Evolutionary conservation across 1,140 invertebrate genomes (phyloP).

Genomic region (Leguminivora glycinivorella): DNA sequence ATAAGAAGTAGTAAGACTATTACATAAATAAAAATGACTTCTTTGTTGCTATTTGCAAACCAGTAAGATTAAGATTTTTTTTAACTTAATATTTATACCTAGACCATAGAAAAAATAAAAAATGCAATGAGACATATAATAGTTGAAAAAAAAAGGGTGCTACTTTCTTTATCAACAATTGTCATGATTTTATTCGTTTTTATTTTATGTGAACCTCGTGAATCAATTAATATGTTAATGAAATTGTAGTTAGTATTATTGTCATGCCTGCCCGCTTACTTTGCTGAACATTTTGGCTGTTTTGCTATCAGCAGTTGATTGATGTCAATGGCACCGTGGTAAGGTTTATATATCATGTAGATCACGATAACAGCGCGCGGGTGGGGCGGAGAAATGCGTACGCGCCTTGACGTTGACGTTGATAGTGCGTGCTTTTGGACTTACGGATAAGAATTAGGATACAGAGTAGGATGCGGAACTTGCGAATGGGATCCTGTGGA

Average conservation of each 20-base stretch:
- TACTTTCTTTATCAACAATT: too few relatives aligned
- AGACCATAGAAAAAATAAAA: too few relatives aligned
- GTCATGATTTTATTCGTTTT: too few relatives aligned
- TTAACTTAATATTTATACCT: too few relatives aligned
- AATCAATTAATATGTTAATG: too few relatives aligned
- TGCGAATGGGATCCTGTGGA: not conserved
- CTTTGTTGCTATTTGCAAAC: too few relatives aligned
- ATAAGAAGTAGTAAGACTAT: too few relatives aligned
- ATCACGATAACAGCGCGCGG: conserved; percentile 29
- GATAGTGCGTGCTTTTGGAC: not conserved
- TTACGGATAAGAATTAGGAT: conserved; percentile 1
- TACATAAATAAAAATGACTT: too few relatives aligned
- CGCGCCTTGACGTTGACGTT: conserved; percentile 55
- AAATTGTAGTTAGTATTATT: not conserved
- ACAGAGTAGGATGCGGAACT: not conserved
- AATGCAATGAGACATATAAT: too few relatives aligned
- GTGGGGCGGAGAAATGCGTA: conserved; percentile 64
- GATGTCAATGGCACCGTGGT: conserved; percentile 51
- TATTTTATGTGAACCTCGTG: too few relatives aligned
- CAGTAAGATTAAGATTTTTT: too few relatives aligned
- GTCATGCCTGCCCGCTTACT: conserved; percentile 47
- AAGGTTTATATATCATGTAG: conserved; percentile 66
- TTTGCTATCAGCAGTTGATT: conserved; percentile 53
- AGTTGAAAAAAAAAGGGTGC: too few relatives aligned
- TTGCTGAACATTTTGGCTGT: conserved; percentile 67